Conservation (phyloP, 2,113 vertebrate genomes). For the Ctenodactylus gundi region DNA sequence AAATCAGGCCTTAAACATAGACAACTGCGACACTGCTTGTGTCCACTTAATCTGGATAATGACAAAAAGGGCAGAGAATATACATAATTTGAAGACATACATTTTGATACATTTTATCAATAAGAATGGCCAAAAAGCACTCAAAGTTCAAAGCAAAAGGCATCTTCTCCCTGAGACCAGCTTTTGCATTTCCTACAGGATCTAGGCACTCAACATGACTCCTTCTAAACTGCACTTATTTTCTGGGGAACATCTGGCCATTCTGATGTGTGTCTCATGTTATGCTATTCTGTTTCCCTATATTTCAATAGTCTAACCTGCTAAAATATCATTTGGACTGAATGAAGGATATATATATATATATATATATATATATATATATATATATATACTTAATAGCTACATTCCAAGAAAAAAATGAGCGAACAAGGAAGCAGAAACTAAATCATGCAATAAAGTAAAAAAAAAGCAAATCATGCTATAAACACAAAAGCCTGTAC, state of each 20-base stretch:
- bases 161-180: neutral
- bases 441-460: too few species aligned
- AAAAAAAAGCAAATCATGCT: neutral
- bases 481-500: neutral
- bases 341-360: neutral
- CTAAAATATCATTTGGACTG: neutral
- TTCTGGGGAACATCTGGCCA: neutral
- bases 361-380: neutral
- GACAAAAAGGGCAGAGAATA: neutral
- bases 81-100: neutral
- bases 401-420: neutral
- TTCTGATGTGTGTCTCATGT: neutral
- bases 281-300: neutral
- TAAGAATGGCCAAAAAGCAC: neutral
- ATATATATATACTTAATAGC: neutral
- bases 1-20: neutral
- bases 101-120: neutral
- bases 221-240: neutral
- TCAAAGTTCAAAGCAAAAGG: neutral
- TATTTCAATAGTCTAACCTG: neutral
- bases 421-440: constrained; percentile 20
- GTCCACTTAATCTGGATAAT: neutral
- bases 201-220: too few species aligned
- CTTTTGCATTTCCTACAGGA: neutral
- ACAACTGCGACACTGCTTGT: neutral